These are phyloP conservation scores for Oncorhynchus gorbuscha DNA, from an alignment of 2,113 vertebrate species.

Conservation along the genomic window DNA sequence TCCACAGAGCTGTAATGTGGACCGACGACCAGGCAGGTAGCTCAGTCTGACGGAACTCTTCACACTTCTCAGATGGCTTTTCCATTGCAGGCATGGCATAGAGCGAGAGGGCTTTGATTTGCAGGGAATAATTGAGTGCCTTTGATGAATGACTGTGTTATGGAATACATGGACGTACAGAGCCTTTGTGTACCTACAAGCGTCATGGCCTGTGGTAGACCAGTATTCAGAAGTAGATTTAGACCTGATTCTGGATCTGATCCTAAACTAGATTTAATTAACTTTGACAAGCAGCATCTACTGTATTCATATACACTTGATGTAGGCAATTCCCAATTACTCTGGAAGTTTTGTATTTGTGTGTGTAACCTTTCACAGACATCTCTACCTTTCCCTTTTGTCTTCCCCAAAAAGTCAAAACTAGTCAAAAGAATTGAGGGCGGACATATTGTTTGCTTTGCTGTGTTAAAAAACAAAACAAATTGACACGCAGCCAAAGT, in stretches of 20 bases:
- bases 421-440: conserved; percentile 25
- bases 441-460: conserved; percentile 40
- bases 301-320: neutral
- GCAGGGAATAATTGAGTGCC: conserved; percentile 28
- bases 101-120: conserved; percentile 17
- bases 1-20: conserved; percentile 66
- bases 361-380: neutral
- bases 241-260: conserved; percentile 16
- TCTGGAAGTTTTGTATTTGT: neutral
- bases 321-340: neutral
- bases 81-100: neutral
- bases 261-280: neutral
- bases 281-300: neutral
- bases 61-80: conserved; percentile 27
- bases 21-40: conserved; percentile 67
- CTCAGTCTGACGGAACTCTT: conserved; percentile 49
- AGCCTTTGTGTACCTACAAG: conserved; percentile 22
- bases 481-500: conserved; percentile 64
- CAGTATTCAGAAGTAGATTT: conserved; percentile 16
- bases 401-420: conserved; percentile 11
- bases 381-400: neutral
- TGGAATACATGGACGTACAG: conserved; percentile 12
- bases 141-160: conserved; percentile 25
- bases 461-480: conserved; percentile 50
- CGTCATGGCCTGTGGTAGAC: neutral